Evolutionary conservation across 23 tunicate genomes (phyloP), one percentile per base, ranked within the genome.

Genomic region (Trididemnum nubilum): DNA sequence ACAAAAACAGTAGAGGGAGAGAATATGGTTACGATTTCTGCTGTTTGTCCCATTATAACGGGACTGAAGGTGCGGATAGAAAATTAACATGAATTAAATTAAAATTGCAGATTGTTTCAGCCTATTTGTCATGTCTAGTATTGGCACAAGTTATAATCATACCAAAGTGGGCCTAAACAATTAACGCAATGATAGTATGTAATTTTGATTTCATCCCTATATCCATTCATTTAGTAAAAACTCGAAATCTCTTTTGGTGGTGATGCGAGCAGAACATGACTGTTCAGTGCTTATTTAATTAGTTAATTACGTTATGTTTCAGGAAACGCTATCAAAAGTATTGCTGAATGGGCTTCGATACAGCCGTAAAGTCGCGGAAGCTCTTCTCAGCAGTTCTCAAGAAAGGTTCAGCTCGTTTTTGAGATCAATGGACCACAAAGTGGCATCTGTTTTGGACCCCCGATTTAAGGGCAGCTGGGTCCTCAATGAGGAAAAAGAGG

Each of bases 1-100:
- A 61, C 67, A 61, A 22, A 61, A 61, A 61, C 67, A 61, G 67
- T 61, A 61, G 67, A 61, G 67, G 67, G 67, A 24, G 67, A 61
- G 22, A 15, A 61, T n/a, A 61, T 61, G 67, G 67, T 61, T 61
- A 61, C 67, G 26, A 61, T 61, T 61, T 61, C 67, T 61, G 67
- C 67, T 24, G 29, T 22, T 61, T 61, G 67, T 61, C 67, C 67
- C 29, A 61, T 61, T 24, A 61, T 61, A 61, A 61, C n/a, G 3
- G 67, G 26, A 15, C 67, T 61, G 4, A 61, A 61, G 29, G 67
- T 61, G 67, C 18, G 67, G 67, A 26, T 61, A 21, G 18, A 21
- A 61, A 61, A 61, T n/a, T 61, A 61, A 12, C 29, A 61, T 22
- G 67, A n/a, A 44, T 44, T 44, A 15, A 44, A 15, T 44, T 44